Evolutionary conservation across 2,888 invertebrate genomes (phyloP), one percentile per base, ranked within the genome.

Genomic region (Pollenia amentaria): DNA sequence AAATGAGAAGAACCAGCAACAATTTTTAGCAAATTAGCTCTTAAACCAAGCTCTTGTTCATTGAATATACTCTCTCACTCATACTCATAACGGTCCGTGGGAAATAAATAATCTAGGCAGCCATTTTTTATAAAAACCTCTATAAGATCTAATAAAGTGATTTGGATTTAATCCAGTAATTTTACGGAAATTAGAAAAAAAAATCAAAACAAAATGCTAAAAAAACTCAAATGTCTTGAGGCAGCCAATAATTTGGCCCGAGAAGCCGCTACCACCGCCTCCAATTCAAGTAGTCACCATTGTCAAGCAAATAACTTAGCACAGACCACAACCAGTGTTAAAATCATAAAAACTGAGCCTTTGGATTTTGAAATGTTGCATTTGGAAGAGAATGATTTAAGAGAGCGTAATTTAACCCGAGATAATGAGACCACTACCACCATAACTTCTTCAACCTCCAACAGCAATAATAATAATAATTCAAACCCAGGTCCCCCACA

Each of bases 271-370:
- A 14, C 21, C 11, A 10, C 51, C 10, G 62, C 55, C 57, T 40
- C 60, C 8, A 57, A 18, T 60, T 16, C n/a, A 48, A 55, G 29
- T 14, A 72, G 67, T 53, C 48, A 81, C 18, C 70, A 81, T 53
- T 38, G 44, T 65, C 29, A 29, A 7, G 8, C 11, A 48, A 60
- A 1, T 7, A 67, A 38, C 9, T 79, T 79, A 44, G 51, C 53
- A 18, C 79, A 80, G 60, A 75, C 89, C 53, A 79, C 69, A 16
- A 67, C 86, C 38, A 87, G 85, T 84, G 79, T 89, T 69, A 90
- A 92, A 84, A 86, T 91, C 44, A 93, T 93, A 46, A 93, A 93
- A 90, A 91, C 91, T 44, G 93, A 93, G 88, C 93, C 93, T 51
- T 90, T 93, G 14, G 93, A 93, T 85, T 91, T 90, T 72, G 93